Percentiles rank a stretch among this genome's conserved stretches.
These are phyloP conservation scores for Melanostoma scalare DNA, from an alignment of 2,888 invertebrate species.

Conservation along the genomic window DNA sequence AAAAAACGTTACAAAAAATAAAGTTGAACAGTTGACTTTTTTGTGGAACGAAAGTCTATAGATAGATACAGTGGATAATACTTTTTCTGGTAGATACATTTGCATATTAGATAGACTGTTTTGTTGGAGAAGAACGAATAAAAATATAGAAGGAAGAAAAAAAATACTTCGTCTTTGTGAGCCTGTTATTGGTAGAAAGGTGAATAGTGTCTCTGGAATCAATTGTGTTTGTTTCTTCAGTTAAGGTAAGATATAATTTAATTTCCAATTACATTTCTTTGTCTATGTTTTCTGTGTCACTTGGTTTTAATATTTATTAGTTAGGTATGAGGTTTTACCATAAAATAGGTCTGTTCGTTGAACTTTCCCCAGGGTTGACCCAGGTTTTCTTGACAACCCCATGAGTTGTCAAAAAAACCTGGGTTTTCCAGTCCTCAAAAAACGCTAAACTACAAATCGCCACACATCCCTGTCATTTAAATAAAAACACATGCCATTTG, in stretches of 20 bases:
- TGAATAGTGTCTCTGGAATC: conserved; percentile 27
- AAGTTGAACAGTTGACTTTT: conserved; percentile 50
- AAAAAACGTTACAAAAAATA: conserved; percentile 37
- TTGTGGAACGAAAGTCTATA: conserved; percentile 41
- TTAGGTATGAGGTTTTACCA: too few species aligned
- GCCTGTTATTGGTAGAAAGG: conserved; percentile 29
- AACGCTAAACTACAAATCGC: too few species aligned
- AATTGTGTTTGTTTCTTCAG: conserved; percentile 6
- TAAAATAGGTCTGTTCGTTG: too few species aligned
- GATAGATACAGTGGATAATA: conserved; percentile 37
- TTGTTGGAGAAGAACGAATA: conserved; percentile 44
- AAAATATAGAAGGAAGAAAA: conserved; percentile 9
- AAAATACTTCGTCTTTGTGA: conserved; percentile 11
- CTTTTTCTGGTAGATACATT: conserved; percentile 51
- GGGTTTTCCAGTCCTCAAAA: too few species aligned
- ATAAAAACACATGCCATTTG: too few species aligned
- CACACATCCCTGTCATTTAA: too few species aligned
- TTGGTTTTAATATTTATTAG: too few species aligned
- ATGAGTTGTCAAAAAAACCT: too few species aligned
- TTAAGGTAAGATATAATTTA: conserved; percentile 47
- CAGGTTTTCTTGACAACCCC: too few species aligned
- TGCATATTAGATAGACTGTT: conserved; percentile 52
- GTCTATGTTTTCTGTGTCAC: too few species aligned
- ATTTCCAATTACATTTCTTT: too few species aligned
- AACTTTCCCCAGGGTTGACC: too few species aligned